Conservation (phyloP, 2,888 invertebrate species). For the Argynnis bischoffii region DNA sequence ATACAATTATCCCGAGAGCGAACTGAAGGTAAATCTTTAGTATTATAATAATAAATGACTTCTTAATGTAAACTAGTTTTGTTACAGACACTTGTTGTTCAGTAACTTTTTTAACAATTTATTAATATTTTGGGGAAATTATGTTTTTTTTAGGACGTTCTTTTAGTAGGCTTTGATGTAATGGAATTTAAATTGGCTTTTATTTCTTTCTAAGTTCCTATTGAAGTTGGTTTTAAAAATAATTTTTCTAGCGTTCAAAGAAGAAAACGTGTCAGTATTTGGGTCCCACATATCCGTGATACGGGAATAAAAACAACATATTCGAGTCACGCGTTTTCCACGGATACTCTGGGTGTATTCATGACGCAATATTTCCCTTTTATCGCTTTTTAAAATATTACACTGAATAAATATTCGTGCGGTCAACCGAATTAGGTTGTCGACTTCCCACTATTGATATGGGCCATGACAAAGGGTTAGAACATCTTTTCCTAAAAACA, state of each 20-base stretch:
- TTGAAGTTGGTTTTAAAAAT: too few species aligned
- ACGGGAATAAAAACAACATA: conserved; percentile 18
- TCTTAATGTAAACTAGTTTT: not conserved
- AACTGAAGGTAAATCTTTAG: not conserved
- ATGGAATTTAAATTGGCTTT: too few species aligned
- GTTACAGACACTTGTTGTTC: not conserved
- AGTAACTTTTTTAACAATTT: too few species aligned
- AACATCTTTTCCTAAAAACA: conserved; percentile 5
- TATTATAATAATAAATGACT: too few species aligned
- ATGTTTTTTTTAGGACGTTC: too few species aligned
- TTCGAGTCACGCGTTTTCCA: conserved; percentile 29
- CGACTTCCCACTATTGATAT: conserved; percentile 24
- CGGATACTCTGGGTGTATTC: conserved; percentile 25
- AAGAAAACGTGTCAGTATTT: not conserved
- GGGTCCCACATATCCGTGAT: conserved; percentile 12
- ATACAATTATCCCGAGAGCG: too few species aligned
- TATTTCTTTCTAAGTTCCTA: too few species aligned
- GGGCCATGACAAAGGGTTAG: conserved; percentile 20
- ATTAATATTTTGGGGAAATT: too few species aligned
- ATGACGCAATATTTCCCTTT: conserved; percentile 31
- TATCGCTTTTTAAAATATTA: conserved; percentile 34
- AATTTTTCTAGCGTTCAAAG: not conserved
- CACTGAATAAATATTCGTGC: conserved; percentile 27
- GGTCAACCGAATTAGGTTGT: conserved; percentile 25
- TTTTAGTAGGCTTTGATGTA: too few species aligned